A percentile compares a stretch with the other conserved stretches of the same genome.
Evolutionary conservation across 2,797 vertebrate species (phyloP).

Genomic region (Periparus ater): DNA sequence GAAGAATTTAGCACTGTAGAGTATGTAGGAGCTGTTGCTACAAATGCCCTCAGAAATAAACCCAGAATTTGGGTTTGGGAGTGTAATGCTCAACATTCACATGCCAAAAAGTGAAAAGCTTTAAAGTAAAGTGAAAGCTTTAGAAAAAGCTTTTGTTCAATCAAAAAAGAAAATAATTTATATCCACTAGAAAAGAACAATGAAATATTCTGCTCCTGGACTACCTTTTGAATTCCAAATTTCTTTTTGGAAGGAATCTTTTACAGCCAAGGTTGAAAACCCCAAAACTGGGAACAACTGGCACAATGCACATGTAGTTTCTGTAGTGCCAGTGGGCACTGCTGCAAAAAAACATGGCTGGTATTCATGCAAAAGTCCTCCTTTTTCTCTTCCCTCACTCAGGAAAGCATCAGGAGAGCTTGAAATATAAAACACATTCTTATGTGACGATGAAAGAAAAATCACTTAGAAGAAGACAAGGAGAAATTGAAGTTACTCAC

Average conservation of each 20-base stretch:
- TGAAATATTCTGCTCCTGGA: neutral
- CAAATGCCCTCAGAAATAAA: neutral
- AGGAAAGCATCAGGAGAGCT: slow-evolving; percentile 8
- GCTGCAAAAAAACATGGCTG: neutral
- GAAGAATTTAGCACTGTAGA: neutral
- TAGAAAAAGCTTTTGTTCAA: neutral
- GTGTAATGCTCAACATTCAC: neutral
- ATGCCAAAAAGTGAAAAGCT: no score
- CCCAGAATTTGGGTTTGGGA: neutral
- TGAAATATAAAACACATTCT: slow-evolving; percentile 52
- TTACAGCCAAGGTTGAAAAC: neutral
- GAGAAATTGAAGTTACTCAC: slow-evolving; percentile 68
- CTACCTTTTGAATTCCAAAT: neutral
- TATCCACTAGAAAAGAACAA: neutral
- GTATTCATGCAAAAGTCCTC: neutral
- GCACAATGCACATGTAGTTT: neutral
- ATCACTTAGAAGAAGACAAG: slow-evolving; percentile 58
- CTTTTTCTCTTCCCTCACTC: slow-evolving; percentile 1
- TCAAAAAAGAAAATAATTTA: neutral
- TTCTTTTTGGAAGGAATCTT: neutral
- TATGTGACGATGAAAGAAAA: slow-evolving; percentile 50
- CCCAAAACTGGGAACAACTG: neutral
- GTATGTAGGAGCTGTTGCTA: neutral
- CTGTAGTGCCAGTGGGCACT: neutral
- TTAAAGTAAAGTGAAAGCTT: neutral